A percentile compares a stretch with the other conserved stretches of the same genome.
Evolutionary conservation across 2,797 vertebrate genomes (phyloP).

Genomic region (Alca torda): DNA sequence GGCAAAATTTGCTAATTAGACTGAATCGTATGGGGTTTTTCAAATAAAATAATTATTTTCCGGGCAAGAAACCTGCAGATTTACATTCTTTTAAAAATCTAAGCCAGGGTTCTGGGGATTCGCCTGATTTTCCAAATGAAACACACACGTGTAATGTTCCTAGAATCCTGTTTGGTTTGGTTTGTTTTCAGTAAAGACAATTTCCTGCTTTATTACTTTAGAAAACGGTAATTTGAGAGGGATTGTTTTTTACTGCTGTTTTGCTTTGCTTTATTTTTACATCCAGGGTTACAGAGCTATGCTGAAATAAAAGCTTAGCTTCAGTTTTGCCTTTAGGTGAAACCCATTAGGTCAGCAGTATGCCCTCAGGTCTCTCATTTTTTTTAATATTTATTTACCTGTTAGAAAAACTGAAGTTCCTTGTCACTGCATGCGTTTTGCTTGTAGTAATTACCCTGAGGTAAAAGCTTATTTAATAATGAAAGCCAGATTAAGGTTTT

Average conservation of each 20-base stretch:
- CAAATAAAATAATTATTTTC: neutral
- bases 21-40: neutral
- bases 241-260: neutral
- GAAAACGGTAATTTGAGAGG: neutral
- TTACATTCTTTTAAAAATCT: neutral
- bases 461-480: constrained; percentile 7
- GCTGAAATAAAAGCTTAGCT: neutral
- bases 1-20: neutral
- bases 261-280: neutral
- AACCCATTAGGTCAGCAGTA: neutral
- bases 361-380: neutral
- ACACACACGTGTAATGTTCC: neutral
- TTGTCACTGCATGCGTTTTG: neutral
- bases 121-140: neutral
- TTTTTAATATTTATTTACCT: neutral
- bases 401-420: neutral
- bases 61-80: neutral
- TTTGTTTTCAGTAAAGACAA: neutral
- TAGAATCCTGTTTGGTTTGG: neutral
- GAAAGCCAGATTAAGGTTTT: neutral
- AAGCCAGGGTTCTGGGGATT: neutral
- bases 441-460: neutral
- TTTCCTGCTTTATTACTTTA: neutral
- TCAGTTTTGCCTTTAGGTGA: neutral
- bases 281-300: neutral